Percentiles rank a stretch among this genome's conserved stretches.
Conservation (phyloP, 1,140 invertebrate species). For the Zaprionus ornatus region DNA sequence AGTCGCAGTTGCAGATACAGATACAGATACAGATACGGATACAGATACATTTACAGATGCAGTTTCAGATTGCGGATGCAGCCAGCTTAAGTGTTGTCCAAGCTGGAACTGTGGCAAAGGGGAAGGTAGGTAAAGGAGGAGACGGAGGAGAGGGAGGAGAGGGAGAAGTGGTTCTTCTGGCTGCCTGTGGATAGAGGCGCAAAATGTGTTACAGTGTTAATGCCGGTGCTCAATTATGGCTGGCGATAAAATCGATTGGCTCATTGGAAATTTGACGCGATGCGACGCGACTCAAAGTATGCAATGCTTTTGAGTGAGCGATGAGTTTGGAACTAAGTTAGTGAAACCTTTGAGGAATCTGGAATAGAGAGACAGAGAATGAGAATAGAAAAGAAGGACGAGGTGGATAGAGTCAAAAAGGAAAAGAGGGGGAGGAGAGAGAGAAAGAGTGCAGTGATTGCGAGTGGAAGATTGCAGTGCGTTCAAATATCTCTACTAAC, state of each 20-base stretch:
- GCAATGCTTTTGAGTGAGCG: conserved; percentile 16
- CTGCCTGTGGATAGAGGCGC: conserved; percentile 12
- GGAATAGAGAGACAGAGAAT: neutral
- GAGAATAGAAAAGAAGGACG: too few species aligned
- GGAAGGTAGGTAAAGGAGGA: neutral
- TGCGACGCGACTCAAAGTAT: conserved; percentile 27
- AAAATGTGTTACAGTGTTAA: conserved; percentile 71
- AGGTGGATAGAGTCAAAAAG: too few species aligned
- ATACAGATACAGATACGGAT: neutral
- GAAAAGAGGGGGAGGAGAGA: neutral
- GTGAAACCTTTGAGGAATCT: neutral
- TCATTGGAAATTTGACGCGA: conserved; percentile 32
- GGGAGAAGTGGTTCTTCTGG: neutral
- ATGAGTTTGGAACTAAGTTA: too few species aligned
- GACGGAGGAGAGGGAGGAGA: neutral
- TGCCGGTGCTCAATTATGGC: conserved; percentile 50
- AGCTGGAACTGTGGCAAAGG: too few species aligned
- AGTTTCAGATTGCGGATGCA: conserved; percentile 41
- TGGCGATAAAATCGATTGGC: conserved; percentile 59
- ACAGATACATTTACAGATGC: conserved; percentile 14
- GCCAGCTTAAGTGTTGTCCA: conserved; percentile 34
- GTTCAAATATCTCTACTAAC: neutral
- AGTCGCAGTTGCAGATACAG: conserved; percentile 7
- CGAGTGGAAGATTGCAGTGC: neutral
- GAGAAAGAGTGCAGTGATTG: neutral